Percentiles rank a stretch among this genome's conserved stretches.
Evolutionary conservation across 2,888 invertebrate species (phyloP).

Genomic region (Caenorhabditis sp.): DNA sequence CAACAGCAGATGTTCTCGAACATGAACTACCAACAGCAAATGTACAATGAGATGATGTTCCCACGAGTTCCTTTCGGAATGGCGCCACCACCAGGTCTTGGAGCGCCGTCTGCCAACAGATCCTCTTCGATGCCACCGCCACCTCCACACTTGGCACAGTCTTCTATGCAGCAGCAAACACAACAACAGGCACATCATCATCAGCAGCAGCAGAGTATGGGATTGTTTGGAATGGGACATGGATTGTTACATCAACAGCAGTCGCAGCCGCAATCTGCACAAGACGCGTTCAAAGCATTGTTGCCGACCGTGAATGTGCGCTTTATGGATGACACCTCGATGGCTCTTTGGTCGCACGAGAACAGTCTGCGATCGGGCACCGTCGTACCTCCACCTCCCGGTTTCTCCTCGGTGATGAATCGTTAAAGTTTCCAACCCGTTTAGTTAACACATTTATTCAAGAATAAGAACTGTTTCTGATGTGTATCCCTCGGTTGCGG

Average conservation of each 20-base stretch:
- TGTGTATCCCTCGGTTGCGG: slow-evolving; percentile 34
- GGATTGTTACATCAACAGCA: too few relatives aligned
- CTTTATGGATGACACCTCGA: slow-evolving; percentile 63
- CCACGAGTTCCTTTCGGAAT: slow-evolving; percentile 35
- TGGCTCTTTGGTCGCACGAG: slow-evolving; percentile 59
- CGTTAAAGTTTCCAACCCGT: slow-evolving; percentile 39
- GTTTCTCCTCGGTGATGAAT: slow-evolving; percentile 62
- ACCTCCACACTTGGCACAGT: slow-evolving; percentile 15
- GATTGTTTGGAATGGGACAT: slow-evolving; percentile 47
- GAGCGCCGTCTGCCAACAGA: slow-evolving; percentile 22
- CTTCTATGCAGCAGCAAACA: neutral
- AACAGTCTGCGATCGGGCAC: slow-evolving; percentile 60
- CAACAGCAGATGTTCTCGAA: slow-evolving; percentile 38
- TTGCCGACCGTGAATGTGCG: slow-evolving; percentile 77
- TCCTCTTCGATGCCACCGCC: neutral
- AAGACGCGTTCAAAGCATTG: slow-evolving; percentile 67
- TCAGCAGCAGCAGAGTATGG: slow-evolving; percentile 38
- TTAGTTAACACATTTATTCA: slow-evolving; percentile 1
- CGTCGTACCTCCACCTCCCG: slow-evolving; percentile 63
- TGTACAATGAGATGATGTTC: slow-evolving; percentile 31
- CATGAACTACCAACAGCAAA: slow-evolving; percentile 27
- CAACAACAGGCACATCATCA: slow-evolving; percentile 33
- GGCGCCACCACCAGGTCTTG: slow-evolving; percentile 46
- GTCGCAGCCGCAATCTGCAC: slow-evolving; percentile 32
- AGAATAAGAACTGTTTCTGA: slow-evolving; percentile 32